Base-by-base conservation (phyloP, 2,888 invertebrate genomes). In the Serrognathus titanus region DNA sequence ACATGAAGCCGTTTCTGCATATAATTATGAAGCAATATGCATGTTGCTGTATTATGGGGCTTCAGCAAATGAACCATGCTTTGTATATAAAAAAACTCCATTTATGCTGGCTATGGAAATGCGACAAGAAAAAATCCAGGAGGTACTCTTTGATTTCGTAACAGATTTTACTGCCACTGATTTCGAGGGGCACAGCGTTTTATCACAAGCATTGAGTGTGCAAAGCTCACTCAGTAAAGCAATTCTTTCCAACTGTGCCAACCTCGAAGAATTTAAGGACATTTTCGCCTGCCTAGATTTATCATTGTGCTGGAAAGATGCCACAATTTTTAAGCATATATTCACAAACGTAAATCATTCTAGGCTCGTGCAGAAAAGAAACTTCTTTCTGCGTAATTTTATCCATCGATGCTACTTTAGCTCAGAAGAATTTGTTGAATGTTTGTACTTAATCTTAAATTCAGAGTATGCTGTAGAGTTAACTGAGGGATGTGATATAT, bases 1-100 rank as follows among this genome's bases (percentile, higher is more conserved):
- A 37, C 63, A 59, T 50, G 37, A 61, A 11, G 68, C 69, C 35
- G 63, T 63, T n/a, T 38, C 48, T 11, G 49, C 48, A 43, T 20
- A 48, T 36, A 40, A 40, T 43, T 49, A 12, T 8, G 49, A 54
- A n/a, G 49, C 48, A 37, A 35, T 48, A n/a, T 54, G 49, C 24
- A 54, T 54, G 54, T 35, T 54, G 37, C 16, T 54, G 7, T 54
- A 54, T 11, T 54, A 54, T 20, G 49, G 49, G 37, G 54, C 54
- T 24, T 54, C 49, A 6, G 49, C 45, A 43, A 54, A 54, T 49
- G 54, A 54, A 37, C 43, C 48, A 36, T 49, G 49, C 8, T 20
- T 20, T 7, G 9, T 37, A 12, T 16, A 13, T 11, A 12, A 36
- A 37, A 43, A 48, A 31, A 49, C 54, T 36, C 54, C 54, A 10